Evolutionary conservation across 2,888 invertebrate genomes (phyloP).

Genomic region (Lutraria lutraria): DNA sequence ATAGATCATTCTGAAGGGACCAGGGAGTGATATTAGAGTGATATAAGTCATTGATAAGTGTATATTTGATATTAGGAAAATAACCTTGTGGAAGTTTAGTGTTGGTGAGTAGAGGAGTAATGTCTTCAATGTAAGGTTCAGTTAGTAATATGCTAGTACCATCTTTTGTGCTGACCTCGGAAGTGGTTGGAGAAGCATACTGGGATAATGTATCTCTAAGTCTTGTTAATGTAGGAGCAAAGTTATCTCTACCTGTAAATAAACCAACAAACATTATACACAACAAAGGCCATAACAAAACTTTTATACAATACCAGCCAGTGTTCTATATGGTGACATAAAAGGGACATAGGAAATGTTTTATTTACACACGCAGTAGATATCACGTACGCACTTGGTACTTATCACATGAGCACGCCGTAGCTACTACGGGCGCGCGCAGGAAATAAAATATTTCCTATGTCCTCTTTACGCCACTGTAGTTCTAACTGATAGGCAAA

Average conservation of each 20-base stretch:
- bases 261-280: not conserved
- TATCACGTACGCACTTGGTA: no score
- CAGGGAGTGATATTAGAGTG: no score
- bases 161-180: not conserved
- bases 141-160: not conserved
- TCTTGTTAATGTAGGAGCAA: slow-evolving; percentile 26
- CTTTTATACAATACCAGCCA: not conserved
- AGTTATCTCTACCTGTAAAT: slow-evolving; percentile 2
- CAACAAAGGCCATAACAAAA: not conserved
- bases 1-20: no score
- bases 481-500: no score
- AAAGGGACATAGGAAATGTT: no score
- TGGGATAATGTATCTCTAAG: not conserved
- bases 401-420: no score
- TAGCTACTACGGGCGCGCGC: no score
- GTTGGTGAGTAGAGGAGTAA: not conserved
- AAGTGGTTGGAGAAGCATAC: not conserved
- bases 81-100: not conserved
- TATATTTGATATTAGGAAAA: not conserved
- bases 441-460: no score
- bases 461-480: no score
- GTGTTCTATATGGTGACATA: no score
- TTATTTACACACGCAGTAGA: no score
- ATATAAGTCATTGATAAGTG: no score
- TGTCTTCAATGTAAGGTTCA: not conserved